Evolutionary conservation across 1,140 invertebrate species (phyloP), one percentile per base, ranked within the genome.

Genomic region (Musca domestica): DNA sequence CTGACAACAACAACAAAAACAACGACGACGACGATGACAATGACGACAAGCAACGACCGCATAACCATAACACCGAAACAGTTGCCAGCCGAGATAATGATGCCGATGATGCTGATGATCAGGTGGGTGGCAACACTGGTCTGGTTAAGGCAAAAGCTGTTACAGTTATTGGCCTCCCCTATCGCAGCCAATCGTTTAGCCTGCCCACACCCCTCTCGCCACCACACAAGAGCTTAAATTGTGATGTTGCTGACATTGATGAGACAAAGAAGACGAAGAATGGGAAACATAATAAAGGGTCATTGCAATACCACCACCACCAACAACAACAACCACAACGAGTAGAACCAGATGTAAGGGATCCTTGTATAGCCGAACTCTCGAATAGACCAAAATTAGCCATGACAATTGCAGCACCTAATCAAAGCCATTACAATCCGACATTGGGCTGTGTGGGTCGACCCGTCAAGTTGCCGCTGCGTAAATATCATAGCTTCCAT

Each of bases 401-500:
- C 27, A n/a, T 41, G 34, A 41, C 54, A 69, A 34, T 51, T 19
- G 71, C 85, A 64, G 19, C 41, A 48, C 9, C 22, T 41, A 17
- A 19, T 17, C 84, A 22, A 19, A 51, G n/a, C 22, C 34, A 22
- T 14, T 41, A 47, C 46, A 64, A 41, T 41, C 34, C 34, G 10
- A 41, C 34, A 41, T 1, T n/a, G 19, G 67, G 67, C 22, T 48
- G 30, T 19, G 34, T 87, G 67, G 85, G 23, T 48, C 74, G 73
- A 2, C 77, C 79, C 34, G 73, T 81, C 49, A 76, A 87, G 76
- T 83, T 88, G 71, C 88, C 87, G 0, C 72, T 89, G 23, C 88
- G 88, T 75, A 89, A 89, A 77, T 87, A 88, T 78, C 87, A 89
- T 77, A 89, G 87, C 74, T 89, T 88, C 73, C 88, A 89, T 73